Evolutionary conservation across 2,113 vertebrate species (phyloP).

Genomic region (Lynx canadensis): DNA sequence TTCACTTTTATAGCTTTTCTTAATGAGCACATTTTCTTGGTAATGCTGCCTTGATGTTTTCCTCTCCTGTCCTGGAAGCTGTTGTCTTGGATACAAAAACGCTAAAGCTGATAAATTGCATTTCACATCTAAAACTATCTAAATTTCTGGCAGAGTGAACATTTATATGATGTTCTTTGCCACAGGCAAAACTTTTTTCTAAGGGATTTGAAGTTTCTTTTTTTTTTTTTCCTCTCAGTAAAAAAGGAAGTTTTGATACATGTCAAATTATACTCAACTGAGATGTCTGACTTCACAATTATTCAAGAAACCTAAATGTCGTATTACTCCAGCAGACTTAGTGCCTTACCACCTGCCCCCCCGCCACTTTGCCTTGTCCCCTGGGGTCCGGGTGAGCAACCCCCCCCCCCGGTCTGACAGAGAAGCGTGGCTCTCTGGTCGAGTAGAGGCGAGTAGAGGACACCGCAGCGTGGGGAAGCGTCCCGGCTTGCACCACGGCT

Average conservation of each 20-base stretch:
- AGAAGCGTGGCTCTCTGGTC: rapidly evolving
- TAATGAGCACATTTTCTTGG: neutral
- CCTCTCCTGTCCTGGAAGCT: neutral
- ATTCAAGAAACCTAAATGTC: neutral
- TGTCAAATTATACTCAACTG: neutral
- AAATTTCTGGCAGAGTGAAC: slow-evolving; percentile 21
- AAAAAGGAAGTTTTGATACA: neutral
- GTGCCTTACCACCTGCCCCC: rapidly evolving
- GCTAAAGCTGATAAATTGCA: neutral
- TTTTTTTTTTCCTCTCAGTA: neutral
- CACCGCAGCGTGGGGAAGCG: rapidly evolving
- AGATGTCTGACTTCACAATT: neutral
- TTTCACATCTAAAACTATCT: slow-evolving; percentile 47
- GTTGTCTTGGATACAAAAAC: slow-evolving; percentile 48
- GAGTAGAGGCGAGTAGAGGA: rapidly evolving
- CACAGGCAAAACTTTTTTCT: slow-evolving; percentile 32
- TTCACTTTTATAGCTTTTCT: neutral
- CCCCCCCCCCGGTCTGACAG: neutral
- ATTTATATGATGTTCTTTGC: slow-evolving; percentile 58
- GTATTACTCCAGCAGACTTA: rapidly evolving
- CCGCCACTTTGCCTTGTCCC: rapidly evolving
- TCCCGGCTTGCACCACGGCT: rapidly evolving
- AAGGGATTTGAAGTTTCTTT: neutral
- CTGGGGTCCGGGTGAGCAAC: rapidly evolving
- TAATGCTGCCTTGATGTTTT: neutral